Evolutionary conservation across 92 coral and sea anemone species (phyloP), one percentile per base, ranked within the genome.

Genomic region (Pocillopora grandis): DNA sequence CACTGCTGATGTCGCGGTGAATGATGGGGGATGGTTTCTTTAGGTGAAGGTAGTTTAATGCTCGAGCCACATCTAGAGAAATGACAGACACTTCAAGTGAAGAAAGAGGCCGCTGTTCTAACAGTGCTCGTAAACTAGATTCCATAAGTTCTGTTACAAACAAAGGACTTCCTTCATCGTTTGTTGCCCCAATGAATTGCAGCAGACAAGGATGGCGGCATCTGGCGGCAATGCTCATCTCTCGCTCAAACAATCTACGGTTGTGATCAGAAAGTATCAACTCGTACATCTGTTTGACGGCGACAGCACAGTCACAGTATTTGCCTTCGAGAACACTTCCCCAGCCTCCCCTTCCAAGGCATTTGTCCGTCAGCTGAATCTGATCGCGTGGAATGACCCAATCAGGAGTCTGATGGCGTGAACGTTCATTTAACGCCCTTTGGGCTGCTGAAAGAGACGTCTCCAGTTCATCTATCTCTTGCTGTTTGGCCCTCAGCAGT

Each of bases 251-350:
- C 23, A 82, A 65, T 27, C 92, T 68, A 20, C 90, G 69, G 70
- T 91, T 88, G 71, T 83, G 84, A 71, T 90, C 87, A 37, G 95
- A 92, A 0, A 42, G 49, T 2, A 42, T 42, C 49, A 89, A 82
- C 63, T 89, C 92, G 35, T 93, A 71, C 84, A 9, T 12, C 19
- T 90, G 90, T 75, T 93, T 93, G 16, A 90, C 93, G 10, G 96
- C 96, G 2, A 71, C 84, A 9, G 23, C 59, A 52, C 83, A 63
- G 33, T 58, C 83, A 15, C 83, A 55, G 58, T 35, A 79, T 6
- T 5, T 80, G 42, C 85, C 85, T 37, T n/a, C 67, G 58, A 17
- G 6, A 33, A 81, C 85, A 1, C 20, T 67, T 68, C 76, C 85
- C 78, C 77, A 81, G 16, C 66, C 77, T 10, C 85, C 85, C 56